phyloP scores from a whole-genome alignment of 2,113 vertebrate species.

The Leptobrachium leishanense region DNA sequence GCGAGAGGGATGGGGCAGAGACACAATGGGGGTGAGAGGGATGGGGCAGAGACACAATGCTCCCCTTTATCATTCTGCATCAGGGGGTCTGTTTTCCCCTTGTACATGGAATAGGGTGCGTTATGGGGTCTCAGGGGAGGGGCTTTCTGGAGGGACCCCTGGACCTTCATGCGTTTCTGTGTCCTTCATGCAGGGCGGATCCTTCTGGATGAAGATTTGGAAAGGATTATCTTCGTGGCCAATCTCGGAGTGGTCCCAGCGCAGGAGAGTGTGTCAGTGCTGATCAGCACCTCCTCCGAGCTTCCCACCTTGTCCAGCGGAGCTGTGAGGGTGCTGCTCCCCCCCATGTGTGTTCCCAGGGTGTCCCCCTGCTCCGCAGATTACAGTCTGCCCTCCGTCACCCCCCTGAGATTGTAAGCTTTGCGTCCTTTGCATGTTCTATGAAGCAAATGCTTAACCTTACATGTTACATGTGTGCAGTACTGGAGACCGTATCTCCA shows the following conservation, averaged over 20 bases:
- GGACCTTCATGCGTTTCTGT: background rate
- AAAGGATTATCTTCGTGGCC: constrained; percentile 83
- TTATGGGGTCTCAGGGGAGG: too few species aligned
- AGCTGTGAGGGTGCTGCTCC: constrained; percentile 80
- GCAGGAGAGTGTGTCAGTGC: constrained; percentile 82
- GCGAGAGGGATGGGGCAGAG: too few species aligned
- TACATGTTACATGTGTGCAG: too few species aligned
- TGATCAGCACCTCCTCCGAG: constrained; percentile 93
- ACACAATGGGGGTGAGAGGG: too few species aligned
- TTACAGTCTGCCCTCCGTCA: constrained; percentile 65
- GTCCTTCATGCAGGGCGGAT: constrained; percentile 67
- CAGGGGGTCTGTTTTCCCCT: too few species aligned
- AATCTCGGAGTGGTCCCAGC: constrained; percentile 85
- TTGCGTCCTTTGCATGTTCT: background rate
- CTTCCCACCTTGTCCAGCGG: constrained; percentile 83
- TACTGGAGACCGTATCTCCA: too few species aligned
- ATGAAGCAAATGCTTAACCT: background rate
- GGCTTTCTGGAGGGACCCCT: too few species aligned
- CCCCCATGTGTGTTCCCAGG: constrained; percentile 79
- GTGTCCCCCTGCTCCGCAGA: constrained; percentile 78
- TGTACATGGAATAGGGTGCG: too few species aligned
- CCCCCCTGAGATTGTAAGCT: constrained; percentile 71
- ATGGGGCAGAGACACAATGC: too few species aligned
- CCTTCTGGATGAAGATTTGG: constrained; percentile 87
- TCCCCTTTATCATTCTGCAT: too few species aligned